These are phyloP conservation scores for Melitaea athalia DNA, from an alignment of 2,888 invertebrate species.

Conservation along the genomic window DNA sequence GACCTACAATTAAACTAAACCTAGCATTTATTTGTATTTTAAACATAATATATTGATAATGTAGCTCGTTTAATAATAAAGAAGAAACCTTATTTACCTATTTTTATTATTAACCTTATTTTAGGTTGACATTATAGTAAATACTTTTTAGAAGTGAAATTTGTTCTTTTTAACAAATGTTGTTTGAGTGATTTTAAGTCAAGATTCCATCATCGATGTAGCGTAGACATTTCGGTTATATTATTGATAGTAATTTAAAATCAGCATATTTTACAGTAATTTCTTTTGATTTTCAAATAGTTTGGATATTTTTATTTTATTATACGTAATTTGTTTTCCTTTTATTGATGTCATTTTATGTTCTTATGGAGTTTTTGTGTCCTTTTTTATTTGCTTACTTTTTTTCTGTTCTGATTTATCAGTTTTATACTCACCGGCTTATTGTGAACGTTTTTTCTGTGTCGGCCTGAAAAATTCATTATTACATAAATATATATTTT, in stretches of 20 bases:
- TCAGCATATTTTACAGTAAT: conserved; percentile 10
- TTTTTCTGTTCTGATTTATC: conserved; percentile 32
- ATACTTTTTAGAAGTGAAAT: conserved; percentile 7
- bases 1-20: conserved; percentile 17
- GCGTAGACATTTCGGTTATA: not conserved
- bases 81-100: not conserved
- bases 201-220: not conserved
- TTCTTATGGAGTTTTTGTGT: conserved; percentile 21
- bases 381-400: conserved; percentile 32
- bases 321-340: not conserved
- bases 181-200: not conserved
- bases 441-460: conserved; percentile 48
- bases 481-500: conserved; percentile 15
- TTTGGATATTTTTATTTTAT: not conserved
- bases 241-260: not conserved
- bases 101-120: conserved; percentile 9
- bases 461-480: conserved; percentile 45
- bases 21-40: conserved; percentile 5
- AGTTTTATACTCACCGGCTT: conserved; percentile 47
- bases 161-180: conserved; percentile 16
- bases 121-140: not conserved
- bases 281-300: not conserved
- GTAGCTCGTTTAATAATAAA: conserved; percentile 6
- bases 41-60: no score
- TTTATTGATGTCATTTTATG: conserved; percentile 6